Conservation (phyloP, 2,797 vertebrate species). For the Borostomias antarcticus region DNA sequence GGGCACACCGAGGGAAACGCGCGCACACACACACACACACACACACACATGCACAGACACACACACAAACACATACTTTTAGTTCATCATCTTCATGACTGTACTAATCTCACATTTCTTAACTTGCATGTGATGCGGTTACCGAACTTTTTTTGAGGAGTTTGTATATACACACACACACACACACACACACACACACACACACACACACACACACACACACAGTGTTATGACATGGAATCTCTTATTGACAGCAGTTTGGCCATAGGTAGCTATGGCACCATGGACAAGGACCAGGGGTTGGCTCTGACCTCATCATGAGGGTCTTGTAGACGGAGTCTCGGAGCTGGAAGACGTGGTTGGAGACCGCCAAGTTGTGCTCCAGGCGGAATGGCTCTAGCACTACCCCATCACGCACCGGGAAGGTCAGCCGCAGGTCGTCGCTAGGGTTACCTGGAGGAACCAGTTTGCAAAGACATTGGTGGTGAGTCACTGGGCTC, state of each 20-base stretch:
- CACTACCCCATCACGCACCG: conserved; percentile 89
- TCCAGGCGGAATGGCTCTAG: conserved; percentile 92
- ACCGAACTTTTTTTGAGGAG: too few relatives aligned
- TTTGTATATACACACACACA: background rate
- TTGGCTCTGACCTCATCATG: conserved; percentile 81
- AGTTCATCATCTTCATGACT: background rate
- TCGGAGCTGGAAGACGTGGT: conserved; percentile 92
- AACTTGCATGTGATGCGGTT: too few relatives aligned
- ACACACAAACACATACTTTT: background rate
- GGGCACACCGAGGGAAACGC: too few relatives aligned
- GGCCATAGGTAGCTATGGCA: background rate
- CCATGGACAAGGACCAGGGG: background rate
- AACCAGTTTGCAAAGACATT: conserved; percentile 29
- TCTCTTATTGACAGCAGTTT: background rate
- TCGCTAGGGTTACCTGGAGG: conserved; percentile 81
- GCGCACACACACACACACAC: too few relatives aligned
- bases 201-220: conserved; percentile 3
- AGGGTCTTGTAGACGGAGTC: conserved; percentile 92
- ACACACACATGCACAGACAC: too few relatives aligned
- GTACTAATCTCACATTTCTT: too few relatives aligned
- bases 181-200: conserved; percentile 13
- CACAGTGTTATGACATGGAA: background rate
- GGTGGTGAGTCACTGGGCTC: background rate
- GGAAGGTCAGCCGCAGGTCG: conserved; percentile 90
- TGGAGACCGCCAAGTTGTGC: conserved; percentile 94